A percentile compares a stretch with the other conserved stretches of the same genome.
phyloP scores from a whole-genome alignment of 23 tunicate species.

The Halocynthia aurantium region DNA sequence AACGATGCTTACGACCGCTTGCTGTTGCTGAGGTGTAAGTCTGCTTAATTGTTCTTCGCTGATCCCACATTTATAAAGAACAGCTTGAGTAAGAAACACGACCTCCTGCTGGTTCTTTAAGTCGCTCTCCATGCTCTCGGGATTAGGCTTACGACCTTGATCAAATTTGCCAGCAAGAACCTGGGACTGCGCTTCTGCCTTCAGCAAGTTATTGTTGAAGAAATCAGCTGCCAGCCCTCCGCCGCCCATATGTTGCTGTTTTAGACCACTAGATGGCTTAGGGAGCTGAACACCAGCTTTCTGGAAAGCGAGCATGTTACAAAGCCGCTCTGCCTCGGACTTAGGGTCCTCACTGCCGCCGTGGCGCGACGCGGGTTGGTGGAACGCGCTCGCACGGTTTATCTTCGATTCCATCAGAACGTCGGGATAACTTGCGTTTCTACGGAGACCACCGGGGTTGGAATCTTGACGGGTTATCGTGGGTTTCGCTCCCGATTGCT shows the following conservation, averaged over 20 bases:
- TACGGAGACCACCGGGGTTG: conserved; percentile 5
- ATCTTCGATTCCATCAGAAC: conserved; percentile 15
- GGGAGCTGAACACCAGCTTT: neutral
- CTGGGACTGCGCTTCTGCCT: conserved; percentile 3
- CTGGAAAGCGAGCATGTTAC: no score
- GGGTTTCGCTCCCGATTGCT: neutral
- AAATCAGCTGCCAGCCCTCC: conserved; percentile 1
- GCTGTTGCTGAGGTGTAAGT: conserved; percentile 70
- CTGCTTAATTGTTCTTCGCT: conserved; percentile 72
- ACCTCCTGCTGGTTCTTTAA: conserved; percentile 24
- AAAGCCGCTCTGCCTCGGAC: no score
- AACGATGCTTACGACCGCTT: conserved; percentile 52
- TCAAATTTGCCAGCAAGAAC: neutral
- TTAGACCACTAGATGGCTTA: conserved; percentile 1
- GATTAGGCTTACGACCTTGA: neutral
- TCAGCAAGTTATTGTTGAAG: neutral
- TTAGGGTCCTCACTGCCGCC: neutral
- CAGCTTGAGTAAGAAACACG: conserved; percentile 15
- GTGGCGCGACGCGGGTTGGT: conserved; percentile 4
- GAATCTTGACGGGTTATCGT: neutral
- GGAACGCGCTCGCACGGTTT: conserved; percentile 6
- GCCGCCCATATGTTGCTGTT: neutral
- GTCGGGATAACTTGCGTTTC: conserved; percentile 21
- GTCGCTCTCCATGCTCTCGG: neutral
- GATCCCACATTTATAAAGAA: conserved; percentile 44